These are phyloP conservation scores for Vireo griseus DNA, from an alignment of 2,797 vertebrate genomes.

Conservation along the genomic window DNA sequence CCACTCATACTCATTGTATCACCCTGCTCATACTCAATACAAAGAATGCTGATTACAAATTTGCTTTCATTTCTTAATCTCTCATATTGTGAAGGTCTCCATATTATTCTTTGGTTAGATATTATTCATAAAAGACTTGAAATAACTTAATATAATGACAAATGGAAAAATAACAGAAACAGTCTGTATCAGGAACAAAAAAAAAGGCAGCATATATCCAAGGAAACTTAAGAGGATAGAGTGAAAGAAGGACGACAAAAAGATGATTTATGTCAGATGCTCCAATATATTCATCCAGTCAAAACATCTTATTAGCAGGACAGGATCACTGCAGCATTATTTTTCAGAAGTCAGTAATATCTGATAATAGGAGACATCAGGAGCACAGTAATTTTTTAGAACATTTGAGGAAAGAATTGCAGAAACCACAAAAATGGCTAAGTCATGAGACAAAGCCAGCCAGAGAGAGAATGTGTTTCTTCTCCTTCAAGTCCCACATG, in stretches of 20 bases:
- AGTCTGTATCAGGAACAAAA: neutral
- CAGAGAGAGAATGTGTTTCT: neutral
- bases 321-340: neutral
- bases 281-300: neutral
- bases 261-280: neutral
- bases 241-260: neutral
- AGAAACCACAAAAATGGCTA: neutral
- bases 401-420: neutral
- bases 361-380: neutral
- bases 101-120: neutral
- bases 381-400: neutral
- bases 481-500: neutral
- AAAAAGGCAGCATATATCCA: neutral
- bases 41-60: neutral
- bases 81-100: neutral
- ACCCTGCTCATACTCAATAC: neutral
- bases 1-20: neutral
- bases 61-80: neutral
- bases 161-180: neutral
- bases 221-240: neutral
- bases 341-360: neutral
- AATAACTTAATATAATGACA: neutral
- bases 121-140: neutral
- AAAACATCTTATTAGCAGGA: neutral
- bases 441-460: neutral